Base-by-base conservation (phyloP, 2,888 invertebrate genomes). In the Polydrusus cervinus region DNA sequence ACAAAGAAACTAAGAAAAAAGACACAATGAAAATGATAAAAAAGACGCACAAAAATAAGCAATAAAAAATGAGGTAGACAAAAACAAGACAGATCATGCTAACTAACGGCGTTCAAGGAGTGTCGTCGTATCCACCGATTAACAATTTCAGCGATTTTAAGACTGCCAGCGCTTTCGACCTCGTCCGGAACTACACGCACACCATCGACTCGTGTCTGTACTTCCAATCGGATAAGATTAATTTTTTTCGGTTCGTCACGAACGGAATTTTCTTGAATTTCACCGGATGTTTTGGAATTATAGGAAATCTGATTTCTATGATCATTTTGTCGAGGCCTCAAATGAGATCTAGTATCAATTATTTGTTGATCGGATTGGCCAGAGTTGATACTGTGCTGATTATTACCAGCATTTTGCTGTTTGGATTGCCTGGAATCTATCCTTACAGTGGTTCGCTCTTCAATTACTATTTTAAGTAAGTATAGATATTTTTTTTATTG, bases 271-370 rank as follows among this genome's bases (percentile, higher is more conserved):
- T 96, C 80, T 89, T 96, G 72, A 96, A 95, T 87, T 87, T 92
- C 61, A 92, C 97, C 82, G 95, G 95, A 70, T 74, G 87, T 94
- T 30, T 92, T 94, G 82, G 98, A 97, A 7, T 91, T 97, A 77
- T 90, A 55, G 98, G 97, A 79, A 98, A 97, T 88, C 91, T 95
- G 73, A 93, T 98, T 71, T 93, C 97, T 49, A 95, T 96, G 90
- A 92, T 97, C 76, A 97, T 97, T 81, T 89, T 97, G 66, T 95
- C 96, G 74, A 91, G 97, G 70, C 97, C 97, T 25, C 95, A 97
- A 87, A 98, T 98, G 98, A 92, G 95, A 83, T 97, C 97, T 74
- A 97, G 97, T 84, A 96, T 98, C 85, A 98, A 98, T 88, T 96
- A 97, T 87, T 91, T 98, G 84, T 91, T 99, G 76, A 95, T 97